Conservation (phyloP, 2,797 vertebrate genomes). For the Silurus aristotelis region DNA sequence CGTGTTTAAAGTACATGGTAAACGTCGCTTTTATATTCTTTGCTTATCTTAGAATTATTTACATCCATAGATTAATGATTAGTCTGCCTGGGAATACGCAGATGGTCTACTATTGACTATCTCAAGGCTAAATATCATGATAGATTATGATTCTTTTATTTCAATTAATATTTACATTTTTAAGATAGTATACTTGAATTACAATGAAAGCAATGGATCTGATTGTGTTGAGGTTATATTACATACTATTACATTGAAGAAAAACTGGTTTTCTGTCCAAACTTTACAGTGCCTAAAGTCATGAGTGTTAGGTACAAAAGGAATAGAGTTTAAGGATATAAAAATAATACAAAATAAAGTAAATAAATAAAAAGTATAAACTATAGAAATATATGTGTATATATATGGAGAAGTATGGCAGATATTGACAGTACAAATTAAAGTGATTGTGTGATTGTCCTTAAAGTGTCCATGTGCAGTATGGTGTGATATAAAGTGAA, state of each 20-base stretch:
- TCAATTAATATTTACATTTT: neutral
- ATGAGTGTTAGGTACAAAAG: no score
- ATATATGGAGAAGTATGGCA: no score
- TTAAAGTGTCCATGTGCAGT: no score
- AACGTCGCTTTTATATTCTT: constrained; percentile 31
- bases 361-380: no score
- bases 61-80: constrained; percentile 42
- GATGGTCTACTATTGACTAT: constrained; percentile 25
- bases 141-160: neutral
- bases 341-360: neutral
- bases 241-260: neutral
- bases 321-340: neutral
- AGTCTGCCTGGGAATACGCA: constrained; percentile 41
- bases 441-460: no score
- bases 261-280: neutral
- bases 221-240: neutral
- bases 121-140: neutral
- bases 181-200: neutral
- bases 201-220: neutral
- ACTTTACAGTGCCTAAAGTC: neutral
- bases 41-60: neutral
- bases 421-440: no score
- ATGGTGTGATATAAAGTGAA: no score
- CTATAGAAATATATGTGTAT: no score
- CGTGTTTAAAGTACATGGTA: neutral